Percentiles rank a stretch among this genome's conserved stretches.
These are phyloP conservation scores for Forbesichthys papilliferus DNA, from an alignment of 2,113 vertebrate species.

Conservation along the genomic window DNA sequence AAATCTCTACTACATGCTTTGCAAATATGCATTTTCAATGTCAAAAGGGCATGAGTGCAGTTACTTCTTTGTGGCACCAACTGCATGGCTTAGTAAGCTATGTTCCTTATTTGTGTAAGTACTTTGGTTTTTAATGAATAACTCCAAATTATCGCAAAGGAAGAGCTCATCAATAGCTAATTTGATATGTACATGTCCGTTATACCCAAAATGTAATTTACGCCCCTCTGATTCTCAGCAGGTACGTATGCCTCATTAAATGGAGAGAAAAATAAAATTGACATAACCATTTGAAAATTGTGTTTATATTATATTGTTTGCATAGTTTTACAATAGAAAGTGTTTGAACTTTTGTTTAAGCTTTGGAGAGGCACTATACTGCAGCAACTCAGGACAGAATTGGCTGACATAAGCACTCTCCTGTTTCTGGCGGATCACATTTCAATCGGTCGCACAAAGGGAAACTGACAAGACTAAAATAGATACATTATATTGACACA, in stretches of 20 bases:
- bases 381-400: constrained; percentile 31
- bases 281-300: not conserved
- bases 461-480: constrained; percentile 57
- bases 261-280: too few species aligned
- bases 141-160: too few species aligned
- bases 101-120: not conserved
- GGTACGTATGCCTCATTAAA: too few species aligned
- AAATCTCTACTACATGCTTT: too few species aligned
- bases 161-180: too few species aligned
- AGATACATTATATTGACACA: constrained; percentile 47
- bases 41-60: too few species aligned
- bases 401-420: constrained; percentile 50
- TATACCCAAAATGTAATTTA: not conserved
- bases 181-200: too few species aligned
- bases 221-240: too few species aligned
- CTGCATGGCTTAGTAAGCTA: too few species aligned
- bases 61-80: too few species aligned
- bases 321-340: constrained; percentile 17
- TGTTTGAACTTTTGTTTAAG: constrained; percentile 23
- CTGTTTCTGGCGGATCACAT: constrained; percentile 43
- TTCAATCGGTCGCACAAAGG: constrained; percentile 53
- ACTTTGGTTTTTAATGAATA: not conserved
- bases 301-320: not conserved
- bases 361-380: constrained; percentile 15
- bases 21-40: too few species aligned